Percentiles rank a stretch among this genome's conserved stretches.
Evolutionary conservation across 2,797 vertebrate species (phyloP).

Genomic region (Tapera naevia): DNA sequence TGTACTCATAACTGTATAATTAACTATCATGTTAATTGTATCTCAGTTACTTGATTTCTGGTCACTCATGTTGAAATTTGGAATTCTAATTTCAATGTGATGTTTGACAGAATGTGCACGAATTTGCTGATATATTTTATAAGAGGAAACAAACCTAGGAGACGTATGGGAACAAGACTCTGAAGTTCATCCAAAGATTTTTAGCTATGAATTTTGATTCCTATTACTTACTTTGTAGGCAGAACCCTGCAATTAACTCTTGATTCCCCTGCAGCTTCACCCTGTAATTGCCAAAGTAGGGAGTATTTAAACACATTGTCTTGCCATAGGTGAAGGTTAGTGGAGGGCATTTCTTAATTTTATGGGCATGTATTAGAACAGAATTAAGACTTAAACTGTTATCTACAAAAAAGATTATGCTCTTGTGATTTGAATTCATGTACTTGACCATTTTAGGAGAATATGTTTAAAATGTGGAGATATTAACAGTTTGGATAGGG

Average conservation of each 20-base stretch:
- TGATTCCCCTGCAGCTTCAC: not conserved
- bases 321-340: not conserved
- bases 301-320: not conserved
- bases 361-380: not conserved
- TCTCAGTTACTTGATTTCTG: not conserved
- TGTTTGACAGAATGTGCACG: not conserved
- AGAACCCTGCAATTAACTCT: not conserved
- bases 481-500: not conserved
- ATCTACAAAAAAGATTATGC: not conserved
- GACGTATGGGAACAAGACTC: not conserved
- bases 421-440: not conserved
- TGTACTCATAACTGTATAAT: not conserved
- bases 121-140: not conserved
- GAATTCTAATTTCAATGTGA: not conserved
- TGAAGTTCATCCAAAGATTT: not conserved
- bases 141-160: not conserved
- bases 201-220: not conserved
- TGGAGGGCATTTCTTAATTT: not conserved
- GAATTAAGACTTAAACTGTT: not conserved
- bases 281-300: not conserved
- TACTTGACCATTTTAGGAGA: not conserved
- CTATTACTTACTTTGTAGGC: not conserved
- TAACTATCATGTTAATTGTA: not conserved
- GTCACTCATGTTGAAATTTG: rapidly evolving
- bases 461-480: not conserved